These are phyloP conservation scores for Anolis apletophallus DNA, from an alignment of 2,797 vertebrate genomes.

Conservation along the genomic window DNA sequence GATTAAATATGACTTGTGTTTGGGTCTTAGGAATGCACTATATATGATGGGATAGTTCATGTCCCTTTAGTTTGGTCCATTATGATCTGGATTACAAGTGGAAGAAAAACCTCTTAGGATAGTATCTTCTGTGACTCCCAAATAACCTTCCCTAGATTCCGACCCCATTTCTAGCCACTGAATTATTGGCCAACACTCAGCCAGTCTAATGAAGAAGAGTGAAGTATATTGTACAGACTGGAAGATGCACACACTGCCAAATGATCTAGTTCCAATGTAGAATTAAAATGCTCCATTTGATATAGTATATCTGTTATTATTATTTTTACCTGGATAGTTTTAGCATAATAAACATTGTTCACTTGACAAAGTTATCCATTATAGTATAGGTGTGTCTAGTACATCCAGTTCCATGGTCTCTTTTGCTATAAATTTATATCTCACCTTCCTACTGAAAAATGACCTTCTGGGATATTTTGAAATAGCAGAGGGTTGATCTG, in stretches of 20 bases:
- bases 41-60: neutral
- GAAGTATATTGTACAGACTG: no score
- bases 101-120: neutral
- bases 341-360: neutral
- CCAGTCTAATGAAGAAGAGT: no score
- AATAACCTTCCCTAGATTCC: neutral
- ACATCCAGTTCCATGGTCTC: neutral
- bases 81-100: neutral
- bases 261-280: no score
- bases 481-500: neutral
- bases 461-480: neutral
- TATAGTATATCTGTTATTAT: neutral
- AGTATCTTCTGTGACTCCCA: neutral
- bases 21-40: neutral
- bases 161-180: neutral
- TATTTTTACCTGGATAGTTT: neutral
- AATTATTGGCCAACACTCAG: neutral
- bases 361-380: neutral
- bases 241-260: no score
- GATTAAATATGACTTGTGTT: conserved; percentile 62
- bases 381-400: neutral
- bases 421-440: no score
- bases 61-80: neutral
- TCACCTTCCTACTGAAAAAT: no score
- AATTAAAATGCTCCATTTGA: neutral